Evolutionary conservation across 2,113 vertebrate species (phyloP).

Genomic region (Ophiodon elongatus): DNA sequence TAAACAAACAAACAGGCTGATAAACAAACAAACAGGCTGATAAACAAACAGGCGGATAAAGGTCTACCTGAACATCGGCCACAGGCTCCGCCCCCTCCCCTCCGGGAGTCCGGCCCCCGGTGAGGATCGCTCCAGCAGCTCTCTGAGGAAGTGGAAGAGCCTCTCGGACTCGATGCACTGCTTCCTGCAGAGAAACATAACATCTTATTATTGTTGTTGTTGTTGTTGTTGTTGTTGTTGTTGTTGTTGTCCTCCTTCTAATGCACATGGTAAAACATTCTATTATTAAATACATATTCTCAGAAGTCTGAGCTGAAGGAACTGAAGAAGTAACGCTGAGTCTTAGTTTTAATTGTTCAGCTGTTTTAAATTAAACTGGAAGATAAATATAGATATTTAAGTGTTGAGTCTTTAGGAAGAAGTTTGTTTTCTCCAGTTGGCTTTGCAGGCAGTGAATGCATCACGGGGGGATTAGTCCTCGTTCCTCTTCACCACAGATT

Average conservation of each 20-base stretch:
- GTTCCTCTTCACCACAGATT: neutral
- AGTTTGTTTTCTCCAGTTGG: no score
- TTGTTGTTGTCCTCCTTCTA: neutral
- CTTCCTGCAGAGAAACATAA: conserved; percentile 70
- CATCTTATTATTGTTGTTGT: no score
- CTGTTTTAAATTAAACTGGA: neutral
- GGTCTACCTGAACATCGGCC: conserved; percentile 79
- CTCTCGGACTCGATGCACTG: conserved; percentile 84
- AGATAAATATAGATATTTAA: neutral
- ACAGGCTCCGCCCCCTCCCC: no score
- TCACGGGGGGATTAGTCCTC: fast-evolving
- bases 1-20: no score
- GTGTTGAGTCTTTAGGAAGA: neutral
- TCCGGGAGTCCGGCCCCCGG: conserved; percentile 37
- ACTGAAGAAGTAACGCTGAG: no score
- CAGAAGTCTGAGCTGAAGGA: no score
- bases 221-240: no score
- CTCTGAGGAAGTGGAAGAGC: conserved; percentile 83
- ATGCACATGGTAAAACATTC: neutral
- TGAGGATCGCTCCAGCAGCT: conserved; percentile 63
- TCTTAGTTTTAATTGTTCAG: no score
- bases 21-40: no score
- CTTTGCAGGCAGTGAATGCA: conserved; percentile 7
- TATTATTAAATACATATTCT: no score
- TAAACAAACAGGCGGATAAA: no score